Evolutionary conservation across 1,140 invertebrate genomes (phyloP), one percentile per base, ranked within the genome.

Genomic region (Chrysoperla carnea): DNA sequence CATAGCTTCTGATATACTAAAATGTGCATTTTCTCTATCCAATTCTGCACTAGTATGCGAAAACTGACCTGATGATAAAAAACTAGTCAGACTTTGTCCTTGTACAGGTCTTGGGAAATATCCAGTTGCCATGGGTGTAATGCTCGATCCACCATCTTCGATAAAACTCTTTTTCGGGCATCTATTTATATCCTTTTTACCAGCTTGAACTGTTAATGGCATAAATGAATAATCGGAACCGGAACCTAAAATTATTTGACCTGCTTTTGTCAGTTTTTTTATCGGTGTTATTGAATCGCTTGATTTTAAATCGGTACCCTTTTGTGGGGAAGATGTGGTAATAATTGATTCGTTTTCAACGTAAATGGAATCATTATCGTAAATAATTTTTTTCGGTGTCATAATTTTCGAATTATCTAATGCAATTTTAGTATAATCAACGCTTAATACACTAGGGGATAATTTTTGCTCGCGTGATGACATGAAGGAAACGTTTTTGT

Each of bases 21-120:
- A 90, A 61, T 90, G 85, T 0, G 84, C 82, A 62, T 88, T 89
- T 64, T 90, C 85, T 54, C 80, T 72, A 49, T 88, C 84, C 40
- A 89, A 59, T 52, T 86, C 81, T 7, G 81, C 83, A 54, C 81
- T 78, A 14, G 75, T 70, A 49, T 71, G 62, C 23, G 75, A 69
- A 53, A 81, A 78, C 43, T 81, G 73, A 40, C 75, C 73, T 14
- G 81, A 81, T 4, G 78, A 75, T 2, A 87, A 56, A 54, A 84
- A 88, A 41, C 74, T 76, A 5, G 72, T 72, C 8, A 89, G 58
- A 54, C 73, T 81, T 62, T 89, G 82, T 3, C 82, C 81, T 55
- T 78, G 69, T 29, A 61, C 59, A 11, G 83, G 80, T 46, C 64
- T 63, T 4, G 72, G 72, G 55, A 81, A 77, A 52, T 64, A 69